A percentile compares a stretch with the other conserved stretches of the same genome.
Evolutionary conservation across 1,140 invertebrate species (phyloP).

Genomic region (Myzus persicae): DNA sequence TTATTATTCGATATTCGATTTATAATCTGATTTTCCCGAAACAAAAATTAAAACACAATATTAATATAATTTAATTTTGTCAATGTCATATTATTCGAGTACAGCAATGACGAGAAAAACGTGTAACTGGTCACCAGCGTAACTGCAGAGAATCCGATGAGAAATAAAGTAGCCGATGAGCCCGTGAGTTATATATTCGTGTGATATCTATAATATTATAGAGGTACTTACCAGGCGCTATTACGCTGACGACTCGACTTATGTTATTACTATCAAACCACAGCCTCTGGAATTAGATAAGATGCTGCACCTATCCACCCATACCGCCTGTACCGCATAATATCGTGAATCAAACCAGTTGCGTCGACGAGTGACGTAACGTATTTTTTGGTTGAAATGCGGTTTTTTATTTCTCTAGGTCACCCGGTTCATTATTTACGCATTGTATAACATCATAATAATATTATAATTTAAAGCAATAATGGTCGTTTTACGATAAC

Average conservation of each 20-base stretch:
- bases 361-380: background rate
- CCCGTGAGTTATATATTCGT: no score
- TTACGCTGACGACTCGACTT: no score
- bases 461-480: background rate
- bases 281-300: no score
- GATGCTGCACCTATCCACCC: background rate
- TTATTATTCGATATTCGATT: background rate
- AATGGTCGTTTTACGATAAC: background rate
- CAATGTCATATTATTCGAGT: background rate
- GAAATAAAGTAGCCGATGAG: no score
- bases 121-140: background rate
- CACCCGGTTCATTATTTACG: background rate
- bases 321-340: background rate
- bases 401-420: conserved; percentile 10
- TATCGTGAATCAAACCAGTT: background rate
- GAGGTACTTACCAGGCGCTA: no score
- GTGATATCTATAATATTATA: no score
- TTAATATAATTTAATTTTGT: background rate
- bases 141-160: background rate
- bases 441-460: background rate
- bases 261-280: no score
- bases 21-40: no score
- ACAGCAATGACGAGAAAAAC: background rate
- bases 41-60: no score
- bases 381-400: background rate